Conservation (phyloP, 64 coral and sea anemone genomes). For the Anthopleura sola region DNA sequence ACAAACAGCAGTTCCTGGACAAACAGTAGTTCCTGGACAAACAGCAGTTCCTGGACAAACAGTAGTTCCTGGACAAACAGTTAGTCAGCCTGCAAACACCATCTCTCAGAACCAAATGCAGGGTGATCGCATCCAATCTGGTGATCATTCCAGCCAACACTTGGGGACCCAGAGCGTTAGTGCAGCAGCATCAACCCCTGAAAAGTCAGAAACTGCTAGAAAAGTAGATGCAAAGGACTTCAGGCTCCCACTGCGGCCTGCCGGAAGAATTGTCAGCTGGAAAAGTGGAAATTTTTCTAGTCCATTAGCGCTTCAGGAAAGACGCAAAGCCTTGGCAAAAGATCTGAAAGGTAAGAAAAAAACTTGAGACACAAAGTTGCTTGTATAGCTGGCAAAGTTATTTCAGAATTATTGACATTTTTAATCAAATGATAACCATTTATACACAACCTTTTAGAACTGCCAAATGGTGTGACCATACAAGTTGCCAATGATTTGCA, state of each 20-base stretch:
- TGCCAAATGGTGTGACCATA: conserved; percentile 55
- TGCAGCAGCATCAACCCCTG: not conserved
- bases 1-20: not conserved
- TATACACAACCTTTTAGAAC: conserved; percentile 21
- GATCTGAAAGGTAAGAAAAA: conserved; percentile 42
- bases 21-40: not conserved
- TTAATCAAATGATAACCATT: not conserved
- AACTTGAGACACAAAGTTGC: no score
- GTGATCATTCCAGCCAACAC: not conserved
- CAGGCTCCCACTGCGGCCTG: conserved; percentile 27
- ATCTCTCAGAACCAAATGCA: not conserved
- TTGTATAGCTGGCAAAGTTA: no score
- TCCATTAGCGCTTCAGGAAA: conserved; percentile 13
- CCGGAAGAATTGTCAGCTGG: conserved; percentile 55
- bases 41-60: not conserved
- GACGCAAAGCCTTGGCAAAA: conserved; percentile 32
- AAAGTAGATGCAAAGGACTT: not conserved
- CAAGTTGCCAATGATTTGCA: conserved; percentile 43
- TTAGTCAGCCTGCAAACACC: not conserved
- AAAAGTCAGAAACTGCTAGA: not conserved
- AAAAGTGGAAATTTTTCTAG: not conserved
- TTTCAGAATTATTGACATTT: no score
- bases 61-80: not conserved
- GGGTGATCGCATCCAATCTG: not conserved
- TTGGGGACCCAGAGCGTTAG: not conserved